Base-by-base conservation (phyloP, 2,113 vertebrate species). In the Pollachius pollachius region DNA sequence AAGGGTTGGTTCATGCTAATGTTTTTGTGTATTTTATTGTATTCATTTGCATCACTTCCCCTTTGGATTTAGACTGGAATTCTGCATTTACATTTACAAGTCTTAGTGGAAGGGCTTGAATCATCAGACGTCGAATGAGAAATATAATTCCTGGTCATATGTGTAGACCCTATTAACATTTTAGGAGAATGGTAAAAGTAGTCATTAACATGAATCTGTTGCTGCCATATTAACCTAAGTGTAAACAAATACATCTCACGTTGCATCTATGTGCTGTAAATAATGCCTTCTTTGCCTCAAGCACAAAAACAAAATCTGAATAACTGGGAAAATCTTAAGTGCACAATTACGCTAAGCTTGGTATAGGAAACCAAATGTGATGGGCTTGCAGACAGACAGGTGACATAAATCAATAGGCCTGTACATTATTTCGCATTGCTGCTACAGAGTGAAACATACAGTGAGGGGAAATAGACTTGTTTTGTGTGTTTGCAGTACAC, bases 261-360 rank as follows among this genome's bases (percentile, higher is more conserved):
- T 72, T 34, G 63, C 68, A 73, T 30, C 16, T 27, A 8, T 60
- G 66, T 67, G 79, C 87, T 86, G 82, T 87, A 89, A 79, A 87
- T 85, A 85, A 65, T n/a, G 79, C 82, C 81, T 78, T 69, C 48
- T 69, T 62, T 74, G 52, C 76, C 64, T 0, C 56, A 11, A 71
- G 63, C 66, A 69, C 65, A 69, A 34, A 67, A 48, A 48, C 11
- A 11, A 48, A 48, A 48, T 48, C 41, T 48, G 15, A 56, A 56
- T 12, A 75, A 75, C 68, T 59, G 73, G 68, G 60, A 34, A 66
- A 69, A 66, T 4, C 1, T 41, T 19, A 54, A 21, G 37, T 70
- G 37, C 12, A 62, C 62, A 25, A 23, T 15, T 57, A 52, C 58
- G 21, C 25, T 13, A 23, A 62, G 3, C 16, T 6, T 60, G 23